Base-by-base conservation (phyloP, 2,888 invertebrate species). In the Aradus depressus region DNA sequence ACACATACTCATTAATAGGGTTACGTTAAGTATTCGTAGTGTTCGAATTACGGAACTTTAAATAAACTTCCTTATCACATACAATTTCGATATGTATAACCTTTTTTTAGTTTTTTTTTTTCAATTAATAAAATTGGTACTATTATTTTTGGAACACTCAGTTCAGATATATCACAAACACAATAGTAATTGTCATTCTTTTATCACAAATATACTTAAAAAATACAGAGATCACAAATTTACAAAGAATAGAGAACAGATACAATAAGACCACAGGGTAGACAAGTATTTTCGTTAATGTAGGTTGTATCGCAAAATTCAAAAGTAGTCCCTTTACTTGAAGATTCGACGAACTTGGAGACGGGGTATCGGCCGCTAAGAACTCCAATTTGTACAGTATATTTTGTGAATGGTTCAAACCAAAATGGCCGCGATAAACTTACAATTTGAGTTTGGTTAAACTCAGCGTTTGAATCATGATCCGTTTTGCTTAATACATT, bases 371-470 rank as follows among this genome's bases (percentile, higher is more conserved):
- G 58, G 3, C 57, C 57, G 8, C 52, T 34, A n/a, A 55, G 52
- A 32, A 57, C 54, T 32, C 56, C 53, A 35, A 56, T 54, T 5
- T 43, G 44, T 4, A 58, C 51, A 22, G 54, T 55, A 44, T 60
- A 60, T 32, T 53, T 55, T 8, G 53, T 42, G 25, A 51, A 52
- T 3, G 57, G 54, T 35, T 54, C 44, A 35, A 60, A 58, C 57
- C 58, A 60, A 57, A 69, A 67, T 12, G 72, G 71, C 54, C 71
- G 68, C 41, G 63, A 61, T 26, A 74, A 64, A 49, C 68, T 66
- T 55, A 74, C 67, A 50, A 68, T 67, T 55, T 72, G 66, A 54
- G 66, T 62, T 37, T 70, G 67, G 61, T 72, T 70, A 66, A 70
- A 72, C 51, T 70, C 67, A 35, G 72, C 67, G 44, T 65, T 66